phyloP scores from a whole-genome alignment of 2,113 vertebrate genomes.

The Plestiodon gilberti region DNA sequence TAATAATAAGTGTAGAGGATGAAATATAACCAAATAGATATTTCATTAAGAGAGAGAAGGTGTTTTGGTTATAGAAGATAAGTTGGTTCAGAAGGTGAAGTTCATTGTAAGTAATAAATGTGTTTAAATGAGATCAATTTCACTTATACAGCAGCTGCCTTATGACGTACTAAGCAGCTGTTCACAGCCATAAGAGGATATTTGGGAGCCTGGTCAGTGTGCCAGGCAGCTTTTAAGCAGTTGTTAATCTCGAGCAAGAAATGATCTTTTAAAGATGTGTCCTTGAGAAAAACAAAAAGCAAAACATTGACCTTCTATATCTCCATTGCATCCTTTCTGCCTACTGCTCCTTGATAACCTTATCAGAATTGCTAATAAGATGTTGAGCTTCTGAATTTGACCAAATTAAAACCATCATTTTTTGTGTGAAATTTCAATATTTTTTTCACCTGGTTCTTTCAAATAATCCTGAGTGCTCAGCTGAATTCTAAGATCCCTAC shows the following conservation, averaged over 20 bases:
- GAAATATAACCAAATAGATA: background rate
- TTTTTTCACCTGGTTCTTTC: background rate
- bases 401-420: background rate
- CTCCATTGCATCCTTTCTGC: background rate
- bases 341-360: background rate
- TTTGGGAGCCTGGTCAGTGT: constrained; percentile 19
- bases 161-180: constrained; percentile 7
- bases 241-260: background rate
- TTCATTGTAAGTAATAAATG: constrained; percentile 13
- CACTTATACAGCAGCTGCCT: background rate
- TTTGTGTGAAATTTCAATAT: background rate
- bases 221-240: background rate
- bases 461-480: background rate
- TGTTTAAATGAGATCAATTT: background rate
- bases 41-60: background rate
- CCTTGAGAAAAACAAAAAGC: constrained; percentile 15
- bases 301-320: background rate
- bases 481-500: background rate
- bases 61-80: background rate
- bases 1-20: background rate
- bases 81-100: constrained; percentile 1
- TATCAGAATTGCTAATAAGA: background rate
- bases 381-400: background rate
- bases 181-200: background rate
- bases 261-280: background rate